Evolutionary conservation across 2,888 invertebrate species (phyloP).

Genomic region (Margaritifera margaritifera): DNA sequence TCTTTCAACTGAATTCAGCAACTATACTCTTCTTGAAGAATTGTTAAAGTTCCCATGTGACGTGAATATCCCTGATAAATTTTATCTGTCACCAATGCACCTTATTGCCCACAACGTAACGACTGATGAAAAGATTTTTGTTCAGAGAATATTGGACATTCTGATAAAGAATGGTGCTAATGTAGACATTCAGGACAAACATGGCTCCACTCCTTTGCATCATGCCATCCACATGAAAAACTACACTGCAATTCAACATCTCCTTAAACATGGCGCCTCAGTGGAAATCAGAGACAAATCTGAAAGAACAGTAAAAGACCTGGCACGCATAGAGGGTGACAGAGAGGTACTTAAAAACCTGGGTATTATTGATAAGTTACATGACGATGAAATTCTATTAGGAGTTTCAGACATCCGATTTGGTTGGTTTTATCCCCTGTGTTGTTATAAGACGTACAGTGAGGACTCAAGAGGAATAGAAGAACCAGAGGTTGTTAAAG

Average conservation of each 20-base stretch:
- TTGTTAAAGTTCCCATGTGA: neutral
- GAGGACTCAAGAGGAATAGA: slow-evolving; percentile 1
- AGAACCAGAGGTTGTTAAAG: slow-evolving; percentile 8
- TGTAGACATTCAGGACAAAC: slow-evolving; percentile 16
- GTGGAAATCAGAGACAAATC: slow-evolving; percentile 10
- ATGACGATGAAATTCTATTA: neutral
- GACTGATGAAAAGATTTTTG: slow-evolving; percentile 8
- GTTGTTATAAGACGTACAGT: slow-evolving; percentile 12
- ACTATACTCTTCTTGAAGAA: slow-evolving; percentile 9
- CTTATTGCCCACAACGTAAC: slow-evolving; percentile 9
- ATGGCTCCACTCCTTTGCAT: slow-evolving; percentile 18
- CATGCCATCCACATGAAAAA: slow-evolving; percentile 14
- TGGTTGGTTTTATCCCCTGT: slow-evolving; percentile 14
- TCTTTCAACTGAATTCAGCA: slow-evolving; percentile 10
- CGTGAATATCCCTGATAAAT: slow-evolving; percentile 4
- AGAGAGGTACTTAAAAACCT: neutral
- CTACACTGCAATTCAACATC: slow-evolving; percentile 7
- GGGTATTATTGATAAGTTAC: neutral
- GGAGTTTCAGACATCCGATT: slow-evolving; percentile 8
- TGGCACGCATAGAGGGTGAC: slow-evolving; percentile 9
- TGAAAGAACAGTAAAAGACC: slow-evolving; percentile 8
- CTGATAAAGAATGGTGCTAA: slow-evolving; percentile 6
- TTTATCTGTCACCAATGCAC: slow-evolving; percentile 10
- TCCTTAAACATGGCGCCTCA: slow-evolving; percentile 5
- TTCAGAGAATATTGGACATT: neutral